Conservation (phyloP, 2,797 vertebrate species). For the Florisuga fusca region DNA sequence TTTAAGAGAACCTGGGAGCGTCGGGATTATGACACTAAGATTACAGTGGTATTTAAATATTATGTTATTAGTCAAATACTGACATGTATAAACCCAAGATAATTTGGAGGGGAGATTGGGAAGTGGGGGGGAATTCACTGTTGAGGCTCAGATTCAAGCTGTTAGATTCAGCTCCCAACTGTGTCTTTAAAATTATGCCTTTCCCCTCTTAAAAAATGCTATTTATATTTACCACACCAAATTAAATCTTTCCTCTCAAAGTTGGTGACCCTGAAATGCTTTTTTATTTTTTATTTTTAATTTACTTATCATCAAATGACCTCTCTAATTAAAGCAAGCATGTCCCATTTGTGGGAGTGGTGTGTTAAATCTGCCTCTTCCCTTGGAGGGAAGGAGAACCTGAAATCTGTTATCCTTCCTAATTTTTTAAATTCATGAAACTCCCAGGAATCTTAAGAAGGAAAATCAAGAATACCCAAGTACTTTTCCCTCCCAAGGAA, state of each 20-base stretch:
- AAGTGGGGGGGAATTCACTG: not conserved
- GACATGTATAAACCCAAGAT: conserved; percentile 44
- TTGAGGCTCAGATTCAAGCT: conserved; percentile 32
- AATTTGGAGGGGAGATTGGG: not conserved
- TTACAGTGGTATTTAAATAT: conserved; percentile 70
- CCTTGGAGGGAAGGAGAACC: not conserved
- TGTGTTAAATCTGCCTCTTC: not conserved
- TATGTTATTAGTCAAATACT: conserved; percentile 61
- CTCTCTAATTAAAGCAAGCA: not conserved
- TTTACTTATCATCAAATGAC: not conserved
- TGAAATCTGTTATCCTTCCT: not conserved
- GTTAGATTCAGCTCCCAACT: not conserved
- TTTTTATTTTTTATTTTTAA: not conserved
- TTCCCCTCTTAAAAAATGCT: not conserved
- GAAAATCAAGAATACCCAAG: not conserved
- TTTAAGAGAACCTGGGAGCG: conserved; percentile 63
- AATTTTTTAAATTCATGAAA: not conserved
- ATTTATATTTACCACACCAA: not conserved
- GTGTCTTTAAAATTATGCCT: not conserved
- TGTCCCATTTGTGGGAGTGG: not conserved
- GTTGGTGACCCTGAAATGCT: not conserved
- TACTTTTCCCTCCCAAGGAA: not conserved
- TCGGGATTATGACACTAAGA: conserved; percentile 55
- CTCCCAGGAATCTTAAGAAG: not conserved
- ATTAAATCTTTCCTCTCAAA: not conserved